Evolutionary conservation across 1,140 invertebrate genomes (phyloP), one percentile per base, ranked within the genome.

Genomic region (Tetramorium simillimum): DNA sequence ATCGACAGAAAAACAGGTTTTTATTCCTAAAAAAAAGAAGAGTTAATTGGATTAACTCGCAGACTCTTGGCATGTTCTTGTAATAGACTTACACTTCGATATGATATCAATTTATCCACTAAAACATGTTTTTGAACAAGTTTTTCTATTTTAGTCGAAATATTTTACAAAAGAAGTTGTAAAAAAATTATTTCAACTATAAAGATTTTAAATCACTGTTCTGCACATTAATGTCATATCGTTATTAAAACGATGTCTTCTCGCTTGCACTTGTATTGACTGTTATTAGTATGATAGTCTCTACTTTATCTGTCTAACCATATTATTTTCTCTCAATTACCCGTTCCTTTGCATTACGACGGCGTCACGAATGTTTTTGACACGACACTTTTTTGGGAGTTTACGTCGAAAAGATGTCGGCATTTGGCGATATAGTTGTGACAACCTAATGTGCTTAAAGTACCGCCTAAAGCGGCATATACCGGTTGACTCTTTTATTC

Each of bases 401-500:
- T 69, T 69, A 40, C n/a, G 9, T 60, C 18, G 51, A 21, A 46
- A 82, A 51, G 40, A 81, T 14, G 21, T 46, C 69, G 10, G 7
- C 37, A 51, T 63, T 60, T 76, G 40, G n/a, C 28, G 33, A 76
- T 76, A 40, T 85, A 40, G 9, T 21, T 75, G 43, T 75, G 58
- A 73, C 40, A 82, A 40, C 5, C 33, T 46, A 14, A 67, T 24
- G 28, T 67, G 7, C 21, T 33, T 49, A 53, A 63, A 77, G 3
- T 40, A 53, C 3, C n/a, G 33, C n/a, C 18, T 67, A 51, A 67
- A 46, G 14, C 46, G 1, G 1, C 1, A 77, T 53, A 40, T 43
- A 51, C 46, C 69, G 16, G 51, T 82, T 43, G 53, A 37, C 16
- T 75, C 40, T 75, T 84, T 84, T 37, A 73, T 60, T 62, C n/a